Conservation (phyloP, 2,888 invertebrate species). For the Habroteleia sp. region DNA sequence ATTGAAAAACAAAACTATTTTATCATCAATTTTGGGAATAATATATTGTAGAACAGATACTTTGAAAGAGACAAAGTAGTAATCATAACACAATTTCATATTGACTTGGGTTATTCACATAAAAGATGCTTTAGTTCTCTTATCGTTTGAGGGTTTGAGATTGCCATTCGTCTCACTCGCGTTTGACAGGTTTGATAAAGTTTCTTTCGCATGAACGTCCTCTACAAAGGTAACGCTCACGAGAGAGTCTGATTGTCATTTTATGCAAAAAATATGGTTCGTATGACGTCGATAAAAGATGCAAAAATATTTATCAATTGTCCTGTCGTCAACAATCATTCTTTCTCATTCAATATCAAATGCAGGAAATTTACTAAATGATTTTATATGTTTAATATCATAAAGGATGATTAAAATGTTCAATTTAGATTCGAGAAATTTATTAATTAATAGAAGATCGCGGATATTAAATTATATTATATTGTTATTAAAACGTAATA, state of each 20-base stretch:
- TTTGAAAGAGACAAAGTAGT: constrained; percentile 8
- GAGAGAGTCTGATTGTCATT: constrained; percentile 28
- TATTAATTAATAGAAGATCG: too few species aligned
- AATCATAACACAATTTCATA: constrained; percentile 38
- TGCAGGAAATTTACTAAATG: constrained; percentile 8
- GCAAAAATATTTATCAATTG: constrained; percentile 39
- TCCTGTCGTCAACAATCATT: constrained; percentile 38
- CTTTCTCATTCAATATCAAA: constrained; percentile 22
- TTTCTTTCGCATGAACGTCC: constrained; percentile 67
- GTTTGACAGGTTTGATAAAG: constrained; percentile 72
- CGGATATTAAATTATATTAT: too few species aligned
- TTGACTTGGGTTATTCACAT: constrained; percentile 37
- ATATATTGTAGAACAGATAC: constrained; percentile 2
- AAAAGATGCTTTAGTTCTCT: constrained; percentile 44
- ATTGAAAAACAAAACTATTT: too few species aligned
- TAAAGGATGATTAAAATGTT: too few species aligned
- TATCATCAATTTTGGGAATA: too few species aligned
- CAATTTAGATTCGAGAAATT: too few species aligned
- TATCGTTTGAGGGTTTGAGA: constrained; percentile 70
- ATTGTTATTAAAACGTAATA: too few species aligned
- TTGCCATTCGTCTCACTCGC: constrained; percentile 71
- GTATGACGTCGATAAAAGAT: constrained; percentile 34
- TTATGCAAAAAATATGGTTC: constrained; percentile 34
- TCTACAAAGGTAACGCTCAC: constrained; percentile 66
- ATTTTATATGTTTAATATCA: neutral